Conservation (phyloP, 2,888 invertebrate genomes). For the Erannis defoliaria region DNA sequence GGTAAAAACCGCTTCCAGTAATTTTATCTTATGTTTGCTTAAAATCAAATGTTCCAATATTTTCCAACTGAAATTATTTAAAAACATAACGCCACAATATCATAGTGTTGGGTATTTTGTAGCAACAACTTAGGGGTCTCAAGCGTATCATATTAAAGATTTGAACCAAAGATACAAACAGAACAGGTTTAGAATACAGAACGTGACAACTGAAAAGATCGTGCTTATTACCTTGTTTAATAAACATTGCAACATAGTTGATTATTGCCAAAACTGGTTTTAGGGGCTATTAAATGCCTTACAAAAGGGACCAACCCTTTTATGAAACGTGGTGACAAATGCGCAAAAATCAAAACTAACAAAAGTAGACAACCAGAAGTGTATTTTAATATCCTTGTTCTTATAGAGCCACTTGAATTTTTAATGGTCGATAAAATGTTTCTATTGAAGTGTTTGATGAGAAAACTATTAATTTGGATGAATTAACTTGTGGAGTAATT, state of each 20-base stretch:
- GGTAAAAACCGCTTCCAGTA: too few species aligned
- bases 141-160: conserved; percentile 39
- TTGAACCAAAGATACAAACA: conserved; percentile 48
- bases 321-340: conserved; percentile 58
- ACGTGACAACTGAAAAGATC: conserved; percentile 59
- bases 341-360: conserved; percentile 74
- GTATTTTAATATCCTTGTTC: conserved; percentile 76
- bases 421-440: conserved; percentile 76
- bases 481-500: conserved; percentile 49
- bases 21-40: too few species aligned
- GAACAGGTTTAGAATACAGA: conserved; percentile 56
- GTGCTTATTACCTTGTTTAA: conserved; percentile 82
- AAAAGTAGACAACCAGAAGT: conserved; percentile 72
- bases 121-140: not conserved
- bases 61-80: not conserved
- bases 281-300: conserved; percentile 22
- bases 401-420: conserved; percentile 72
- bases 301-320: conserved; percentile 24
- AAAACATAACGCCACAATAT: not conserved
- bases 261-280: conserved; percentile 74
- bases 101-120: not conserved
- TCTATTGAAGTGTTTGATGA: conserved; percentile 68
- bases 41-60: too few species aligned
- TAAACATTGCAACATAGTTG: conserved; percentile 85
- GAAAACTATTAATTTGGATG: conserved; percentile 76